These are phyloP conservation scores for Nasonovia ribisnigri DNA, from an alignment of 2,888 invertebrate species.

Conservation along the genomic window DNA sequence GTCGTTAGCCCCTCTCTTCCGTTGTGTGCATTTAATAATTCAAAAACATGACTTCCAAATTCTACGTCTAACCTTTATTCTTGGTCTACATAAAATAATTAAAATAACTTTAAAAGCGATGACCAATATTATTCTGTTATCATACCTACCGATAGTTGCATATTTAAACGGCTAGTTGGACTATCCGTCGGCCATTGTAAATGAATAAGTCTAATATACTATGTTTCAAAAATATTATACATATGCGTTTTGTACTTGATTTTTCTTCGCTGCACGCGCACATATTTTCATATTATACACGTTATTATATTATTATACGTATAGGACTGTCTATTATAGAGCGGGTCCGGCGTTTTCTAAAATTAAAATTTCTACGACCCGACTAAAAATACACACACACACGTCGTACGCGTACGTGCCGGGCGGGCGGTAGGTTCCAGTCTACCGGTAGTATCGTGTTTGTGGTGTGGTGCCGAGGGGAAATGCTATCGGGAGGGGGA, in stretches of 20 bases:
- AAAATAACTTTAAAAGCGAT: background rate
- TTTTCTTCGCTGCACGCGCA: background rate
- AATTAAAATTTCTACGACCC: slow-evolving; percentile 61
- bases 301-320: background rate
- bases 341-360: slow-evolving; percentile 59
- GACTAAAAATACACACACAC: slow-evolving; percentile 53
- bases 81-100: background rate
- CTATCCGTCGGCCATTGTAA: background rate
- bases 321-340: slow-evolving; percentile 35
- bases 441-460: background rate
- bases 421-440: slow-evolving; percentile 31
- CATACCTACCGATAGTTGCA: background rate
- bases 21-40: background rate
- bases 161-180: background rate
- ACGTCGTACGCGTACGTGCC: background rate
- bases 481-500: background rate
- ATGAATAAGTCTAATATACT: background rate
- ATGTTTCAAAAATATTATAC: background rate
- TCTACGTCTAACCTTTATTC: background rate
- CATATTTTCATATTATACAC: background rate
- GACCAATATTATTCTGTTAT: background rate
- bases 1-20: background rate
- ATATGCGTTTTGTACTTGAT: background rate
- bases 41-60: background rate
- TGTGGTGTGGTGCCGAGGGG: background rate